phyloP scores from a whole-genome alignment of 2,888 invertebrate species.

The Perdita meconis region DNA sequence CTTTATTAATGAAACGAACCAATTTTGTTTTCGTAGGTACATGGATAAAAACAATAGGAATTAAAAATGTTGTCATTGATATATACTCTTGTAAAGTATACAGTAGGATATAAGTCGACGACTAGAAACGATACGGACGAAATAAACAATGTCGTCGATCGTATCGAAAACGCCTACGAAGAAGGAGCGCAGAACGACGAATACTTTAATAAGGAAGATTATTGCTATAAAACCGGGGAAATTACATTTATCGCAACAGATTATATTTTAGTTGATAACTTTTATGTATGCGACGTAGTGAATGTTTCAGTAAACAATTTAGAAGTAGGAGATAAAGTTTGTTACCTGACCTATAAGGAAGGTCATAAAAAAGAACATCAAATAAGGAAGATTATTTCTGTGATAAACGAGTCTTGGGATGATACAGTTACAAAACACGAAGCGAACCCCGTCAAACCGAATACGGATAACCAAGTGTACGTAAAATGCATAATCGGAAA shows the following conservation, averaged over 20 bases:
- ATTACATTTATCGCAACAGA: constrained; percentile 86
- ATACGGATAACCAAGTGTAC: no score
- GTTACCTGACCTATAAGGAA: constrained; percentile 86
- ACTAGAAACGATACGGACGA: constrained; percentile 49
- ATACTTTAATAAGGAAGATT: constrained; percentile 54
- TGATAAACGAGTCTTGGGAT: constrained; percentile 69
- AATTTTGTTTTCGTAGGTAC: constrained; percentile 49
- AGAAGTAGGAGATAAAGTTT: constrained; percentile 85
- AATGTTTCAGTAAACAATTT: constrained; percentile 81
- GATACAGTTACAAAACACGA: constrained; percentile 37
- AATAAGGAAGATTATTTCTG: constrained; percentile 87
- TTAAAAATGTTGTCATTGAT: constrained; percentile 63
- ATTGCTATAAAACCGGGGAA: constrained; percentile 84
- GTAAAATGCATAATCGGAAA: constrained; percentile 82
- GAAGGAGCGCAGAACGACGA: constrained; percentile 4
- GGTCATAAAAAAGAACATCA: constrained; percentile 83
- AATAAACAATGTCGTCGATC: constrained; percentile 68
- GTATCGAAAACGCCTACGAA: constrained; percentile 59
- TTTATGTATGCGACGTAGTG: constrained; percentile 85
- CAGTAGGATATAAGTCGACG: constrained; percentile 36
- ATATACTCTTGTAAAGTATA: constrained; percentile 53
- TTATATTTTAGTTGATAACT: constrained; percentile 87
- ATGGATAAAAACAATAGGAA: constrained; percentile 66
- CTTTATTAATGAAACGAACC: neutral
- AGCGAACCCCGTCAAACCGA: neutral